Evolutionary conservation across 2,113 vertebrate genomes (phyloP), one percentile per base, ranked within the genome.

Genomic region (Sinocyclocheilus rhinocerous): DNA sequence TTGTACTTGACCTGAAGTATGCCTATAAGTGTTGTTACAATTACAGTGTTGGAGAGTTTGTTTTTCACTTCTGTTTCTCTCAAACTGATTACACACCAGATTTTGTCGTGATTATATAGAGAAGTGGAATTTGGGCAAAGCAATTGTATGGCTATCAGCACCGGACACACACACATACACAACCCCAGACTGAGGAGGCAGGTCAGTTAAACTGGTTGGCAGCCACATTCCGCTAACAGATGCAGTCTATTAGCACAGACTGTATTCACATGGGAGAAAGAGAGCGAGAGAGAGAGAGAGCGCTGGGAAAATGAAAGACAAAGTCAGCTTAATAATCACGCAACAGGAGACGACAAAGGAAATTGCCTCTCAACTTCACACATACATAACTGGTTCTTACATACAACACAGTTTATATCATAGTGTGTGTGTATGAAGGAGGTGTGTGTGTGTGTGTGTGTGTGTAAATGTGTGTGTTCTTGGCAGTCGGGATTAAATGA

Each of bases 201-300:
- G 80, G 80, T 82, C 80, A 52, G 80, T 69, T 70, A 82, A 82
- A 82, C 55, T 82, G 63, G 63, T 82, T 82, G 80, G 80, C 80
- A 82, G 80, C 39, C 42, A 82, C 80, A 82, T 33, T 70, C 80
- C 2, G 26, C 65, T 82, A 70, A 70, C 80, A 70, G 63, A 82
- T 82, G 80, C 63, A 70, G 80, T 82, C 80, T 82, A 82, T 82
- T 82, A 82, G 63, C 10, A 20, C 45, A 70, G 24, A 50, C 80
- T 70, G 80, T 70, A 82, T 82, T 82, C 63, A 82, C 63, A 33
- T 36, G 80, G n/a, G 77, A 79, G 79, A 67, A 20, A 18, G 67
- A 69, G 75, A 67, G 61, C 33, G 82, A 55, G 75, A 67, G 75
- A 76, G 59, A 69, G 10, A 48, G 45, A 48, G 45, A 48, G 42